Base-by-base conservation (phyloP, 2,888 invertebrate species). In the Epiblema foenella region DNA sequence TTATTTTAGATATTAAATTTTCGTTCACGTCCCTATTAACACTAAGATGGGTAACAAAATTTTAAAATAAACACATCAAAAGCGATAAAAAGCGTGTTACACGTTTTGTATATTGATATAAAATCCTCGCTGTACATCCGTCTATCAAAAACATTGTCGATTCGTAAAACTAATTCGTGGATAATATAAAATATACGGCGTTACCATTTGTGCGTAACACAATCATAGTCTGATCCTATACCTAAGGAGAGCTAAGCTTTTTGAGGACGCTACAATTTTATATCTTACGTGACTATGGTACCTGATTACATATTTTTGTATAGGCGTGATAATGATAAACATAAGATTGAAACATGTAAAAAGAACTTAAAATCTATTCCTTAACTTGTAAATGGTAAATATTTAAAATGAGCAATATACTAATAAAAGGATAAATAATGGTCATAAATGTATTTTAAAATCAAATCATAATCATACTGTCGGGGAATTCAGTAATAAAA, bases 361-460 rank as follows among this genome's bases (percentile, higher is more conserved):
- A 84, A 80, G 81, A 90, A 89, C 89, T 89, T 90, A 90, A 85
- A 82, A 82, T 77, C 85, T 89, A 90, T 83, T 77, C 81, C 86
- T 85, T 88, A 90, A 84, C 77, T 82, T 86, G 84, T 89, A 80
- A 89, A 88, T 90, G 91, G 90, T 91, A 91, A 88, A 89, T 90
- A 89, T 88, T 89, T 88, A 83, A 87, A 90, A 90, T 92, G 93
- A 93, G 93, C 93, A 92, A 91, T 85, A 87, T 81, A 88, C 90
- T 89, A 91, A 87, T 83, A 87, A 83, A 83, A 81, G 88, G 90
- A 89, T 91, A 91, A 91, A 93, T 91, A 91, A 87, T 87, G 87
- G 85, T 89, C 89, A 85, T 85, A 46, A 65, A 70, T 59, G 65
- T 70, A 88, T 79, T 86, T 85, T 83, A 82, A 88, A 84, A 85